A percentile compares a stretch with the other conserved stretches of the same genome.
phyloP scores from a whole-genome alignment of 2,113 vertebrate genomes.

The mouse (Mus musculus) region DNA sequence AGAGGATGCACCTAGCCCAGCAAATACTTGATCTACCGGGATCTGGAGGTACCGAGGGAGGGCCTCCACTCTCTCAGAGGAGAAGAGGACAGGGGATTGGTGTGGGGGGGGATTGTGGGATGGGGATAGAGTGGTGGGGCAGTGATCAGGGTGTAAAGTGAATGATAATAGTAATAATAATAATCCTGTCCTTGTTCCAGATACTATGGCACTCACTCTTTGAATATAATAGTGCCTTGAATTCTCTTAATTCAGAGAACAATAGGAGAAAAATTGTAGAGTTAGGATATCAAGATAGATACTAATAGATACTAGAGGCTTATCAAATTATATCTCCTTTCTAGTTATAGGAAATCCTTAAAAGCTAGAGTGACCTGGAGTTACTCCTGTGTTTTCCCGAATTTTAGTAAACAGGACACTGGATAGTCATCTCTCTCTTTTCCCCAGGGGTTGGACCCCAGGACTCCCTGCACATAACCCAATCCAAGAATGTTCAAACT shows the following conservation, averaged over 20 bases:
- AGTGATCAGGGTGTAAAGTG: no score
- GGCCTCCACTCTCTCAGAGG: no score
- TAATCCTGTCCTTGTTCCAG: neutral
- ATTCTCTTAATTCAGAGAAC: neutral
- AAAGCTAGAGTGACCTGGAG: neutral
- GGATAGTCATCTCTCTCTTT: neutral
- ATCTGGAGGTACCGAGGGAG: no score
- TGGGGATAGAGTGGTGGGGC: no score
- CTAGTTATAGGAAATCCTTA: neutral
- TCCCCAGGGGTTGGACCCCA: neutral
- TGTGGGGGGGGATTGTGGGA: no score
- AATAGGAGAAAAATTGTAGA: neutral
- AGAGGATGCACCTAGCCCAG: no score
- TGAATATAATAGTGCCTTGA: neutral
- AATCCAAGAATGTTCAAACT: neutral
- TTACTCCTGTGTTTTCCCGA: neutral
- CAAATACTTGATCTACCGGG: no score
- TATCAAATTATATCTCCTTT: neutral
- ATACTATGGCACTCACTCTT: neutral
- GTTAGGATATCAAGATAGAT: neutral
- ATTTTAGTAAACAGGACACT: neutral
- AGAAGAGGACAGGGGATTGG: no score
- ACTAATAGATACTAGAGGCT: neutral
- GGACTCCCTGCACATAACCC: accelerated
- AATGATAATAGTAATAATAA: no score